These are phyloP conservation scores for Tenebrio molitor DNA, from an alignment of 1,140 invertebrate species.

Conservation along the genomic window DNA sequence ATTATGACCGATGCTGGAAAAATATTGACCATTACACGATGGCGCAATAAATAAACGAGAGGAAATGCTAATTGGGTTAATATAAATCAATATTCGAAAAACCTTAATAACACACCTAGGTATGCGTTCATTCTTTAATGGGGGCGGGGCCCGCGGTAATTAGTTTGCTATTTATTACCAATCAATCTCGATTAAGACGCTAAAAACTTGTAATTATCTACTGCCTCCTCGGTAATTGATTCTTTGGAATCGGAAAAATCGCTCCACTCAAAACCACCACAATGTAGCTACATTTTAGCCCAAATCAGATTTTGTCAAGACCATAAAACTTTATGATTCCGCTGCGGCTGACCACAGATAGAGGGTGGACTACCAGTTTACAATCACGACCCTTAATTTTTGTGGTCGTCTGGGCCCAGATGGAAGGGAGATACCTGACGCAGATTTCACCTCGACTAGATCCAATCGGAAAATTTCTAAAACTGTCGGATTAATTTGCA, in stretches of 20 bases:
- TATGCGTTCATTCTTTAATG: constrained; percentile 17
- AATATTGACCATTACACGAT: constrained; percentile 3
- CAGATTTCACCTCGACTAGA: no score
- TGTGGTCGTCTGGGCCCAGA: background rate
- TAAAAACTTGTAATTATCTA: constrained; percentile 28
- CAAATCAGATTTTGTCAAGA: constrained; percentile 18
- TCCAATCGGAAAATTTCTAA: background rate
- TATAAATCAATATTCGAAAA: constrained; percentile 34
- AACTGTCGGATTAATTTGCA: no score
- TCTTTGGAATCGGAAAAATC: background rate
- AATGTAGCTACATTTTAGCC: no score
- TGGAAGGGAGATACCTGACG: background rate
- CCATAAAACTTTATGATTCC: constrained; percentile 19
- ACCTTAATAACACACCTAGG: constrained; percentile 19
- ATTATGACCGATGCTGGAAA: constrained; percentile 5
- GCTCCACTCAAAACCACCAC: no score
- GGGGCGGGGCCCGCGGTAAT: constrained; percentile 14
- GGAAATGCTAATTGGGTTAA: constrained; percentile 36
- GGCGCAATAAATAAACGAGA: constrained; percentile 18
- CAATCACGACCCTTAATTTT: constrained; percentile 17
- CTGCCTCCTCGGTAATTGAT: background rate
- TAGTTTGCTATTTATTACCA: constrained; percentile 15
- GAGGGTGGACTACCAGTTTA: background rate
- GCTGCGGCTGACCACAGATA: background rate
- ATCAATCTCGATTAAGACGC: constrained; percentile 23